These are phyloP conservation scores for Ormia ochracea DNA, from an alignment of 2,888 invertebrate species.

Conservation along the genomic window DNA sequence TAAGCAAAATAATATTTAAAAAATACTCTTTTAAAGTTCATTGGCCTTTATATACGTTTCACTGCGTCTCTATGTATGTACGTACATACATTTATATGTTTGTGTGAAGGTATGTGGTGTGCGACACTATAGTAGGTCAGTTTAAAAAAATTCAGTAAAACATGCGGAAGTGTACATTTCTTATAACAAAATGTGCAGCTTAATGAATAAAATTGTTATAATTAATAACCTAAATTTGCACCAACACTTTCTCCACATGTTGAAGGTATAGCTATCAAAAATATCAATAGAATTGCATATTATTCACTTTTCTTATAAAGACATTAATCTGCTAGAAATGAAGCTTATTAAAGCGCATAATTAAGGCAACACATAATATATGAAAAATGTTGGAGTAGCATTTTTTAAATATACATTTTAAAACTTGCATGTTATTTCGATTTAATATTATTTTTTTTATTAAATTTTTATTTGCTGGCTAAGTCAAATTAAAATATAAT, in stretches of 20 bases:
- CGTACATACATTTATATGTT: neutral
- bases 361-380: too few species aligned
- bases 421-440: neutral
- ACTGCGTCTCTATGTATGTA: neutral
- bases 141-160: neutral
- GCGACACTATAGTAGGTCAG: conserved; percentile 46
- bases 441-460: neutral
- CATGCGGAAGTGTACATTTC: too few species aligned
- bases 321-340: neutral
- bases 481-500: conserved; percentile 24
- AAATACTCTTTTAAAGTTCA: conserved; percentile 39
- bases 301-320: neutral
- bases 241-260: too few species aligned
- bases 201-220: neutral
- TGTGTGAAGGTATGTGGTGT: neutral
- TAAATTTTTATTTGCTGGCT: conserved; percentile 19
- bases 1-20: conserved; percentile 24
- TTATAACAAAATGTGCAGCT: neutral
- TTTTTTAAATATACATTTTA: conserved; percentile 11
- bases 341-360: neutral
- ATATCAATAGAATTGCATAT: too few species aligned
- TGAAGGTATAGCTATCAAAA: too few species aligned
- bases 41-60: conserved; percentile 37
- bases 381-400: neutral
- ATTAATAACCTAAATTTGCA: neutral